Percentiles rank a stretch among this genome's conserved stretches.
These are phyloP conservation scores for Agrypnia vestita DNA, from an alignment of 1,140 invertebrate species.

Conservation along the genomic window DNA sequence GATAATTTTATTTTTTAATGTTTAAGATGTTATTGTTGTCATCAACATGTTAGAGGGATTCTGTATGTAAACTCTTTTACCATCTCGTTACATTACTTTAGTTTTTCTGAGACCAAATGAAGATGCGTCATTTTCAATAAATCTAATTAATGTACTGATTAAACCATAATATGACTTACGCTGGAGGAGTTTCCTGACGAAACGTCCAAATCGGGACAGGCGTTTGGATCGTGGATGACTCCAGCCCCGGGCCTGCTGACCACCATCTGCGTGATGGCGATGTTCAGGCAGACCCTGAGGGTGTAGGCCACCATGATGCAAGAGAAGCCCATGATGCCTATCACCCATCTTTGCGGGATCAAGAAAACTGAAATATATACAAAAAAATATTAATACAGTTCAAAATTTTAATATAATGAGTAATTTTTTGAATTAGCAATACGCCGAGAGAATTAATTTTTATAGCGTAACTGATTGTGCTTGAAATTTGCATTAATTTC, in stretches of 20 bases:
- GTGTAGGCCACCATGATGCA: conserved; percentile 89
- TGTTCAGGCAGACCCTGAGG: conserved; percentile 89
- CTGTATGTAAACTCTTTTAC: too few species aligned
- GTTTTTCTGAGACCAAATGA: too few species aligned
- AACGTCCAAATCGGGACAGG: conserved; percentile 64
- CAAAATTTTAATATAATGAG: too few species aligned
- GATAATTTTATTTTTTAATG: too few species aligned
- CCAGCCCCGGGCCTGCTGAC: conserved; percentile 61
- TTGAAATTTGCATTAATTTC: too few species aligned
- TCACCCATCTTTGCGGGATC: conserved; percentile 81
- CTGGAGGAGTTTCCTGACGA: conserved; percentile 20
- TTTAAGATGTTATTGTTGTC: too few species aligned
- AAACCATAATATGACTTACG: conserved; percentile 38
- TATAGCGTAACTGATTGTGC: too few species aligned
- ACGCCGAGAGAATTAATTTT: too few species aligned
- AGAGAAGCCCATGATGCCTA: conserved; percentile 87
- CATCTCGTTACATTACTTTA: too few species aligned
- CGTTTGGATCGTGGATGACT: conserved; percentile 66
- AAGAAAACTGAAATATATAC: conserved; percentile 76
- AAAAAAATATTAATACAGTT: background rate
- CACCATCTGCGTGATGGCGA: conserved; percentile 93
- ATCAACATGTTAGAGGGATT: too few species aligned
- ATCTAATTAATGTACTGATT: too few species aligned
- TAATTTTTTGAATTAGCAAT: too few species aligned
- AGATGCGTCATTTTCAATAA: background rate